Evolutionary conservation across 2,888 invertebrate genomes (phyloP), one percentile per base, ranked within the genome.

Genomic region (Nemapogon koenigi): DNA sequence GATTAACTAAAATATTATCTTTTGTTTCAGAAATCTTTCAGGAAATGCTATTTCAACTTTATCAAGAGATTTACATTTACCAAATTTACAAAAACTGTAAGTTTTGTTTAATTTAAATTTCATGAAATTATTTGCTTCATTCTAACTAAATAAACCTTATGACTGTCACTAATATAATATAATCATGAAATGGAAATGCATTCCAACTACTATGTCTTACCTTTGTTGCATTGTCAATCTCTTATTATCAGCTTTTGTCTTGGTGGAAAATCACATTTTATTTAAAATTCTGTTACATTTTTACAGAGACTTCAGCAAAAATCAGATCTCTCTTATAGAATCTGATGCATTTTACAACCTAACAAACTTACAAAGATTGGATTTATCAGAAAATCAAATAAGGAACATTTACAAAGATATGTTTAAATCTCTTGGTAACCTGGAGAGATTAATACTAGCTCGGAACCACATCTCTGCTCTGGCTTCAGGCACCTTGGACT

Each of bases 281-380:
- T n/a, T n/a, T n/a, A n/a, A n/a, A n/a, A n/a, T n/a, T n/a, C n/a
- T n/a, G n/a, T n/a, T n/a, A n/a, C n/a, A n/a, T 40, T 53, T 62
- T 73, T 76, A 28, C 68, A 90, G 90, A 53, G 90, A 94, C 67
- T 75, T 94, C 37, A 91, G 89, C 57, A 86, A 84, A 55, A 94
- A 94, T 62, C 83, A 86, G 49, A 88, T 94, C 55, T 82, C 83
- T 30, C 67, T 81, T 13, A 84, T 94, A 50, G 85, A 89, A 49
- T 83, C 85, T 3, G 84, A 87, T 52, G 88, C 91, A 37, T 93
- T 95, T 59, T 82, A 80, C 47, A 87, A 87, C 57, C 82, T 89
- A 51, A 83, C 86, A 10, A 84, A 85, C 41, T 68, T 92, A n/a
- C 87, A 84, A 57, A 67, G 84, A 35, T 64, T 90, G 44, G 88